These are phyloP conservation scores for Bombyx mandarina DNA, from an alignment of 1,140 invertebrate species.

Conservation along the genomic window DNA sequence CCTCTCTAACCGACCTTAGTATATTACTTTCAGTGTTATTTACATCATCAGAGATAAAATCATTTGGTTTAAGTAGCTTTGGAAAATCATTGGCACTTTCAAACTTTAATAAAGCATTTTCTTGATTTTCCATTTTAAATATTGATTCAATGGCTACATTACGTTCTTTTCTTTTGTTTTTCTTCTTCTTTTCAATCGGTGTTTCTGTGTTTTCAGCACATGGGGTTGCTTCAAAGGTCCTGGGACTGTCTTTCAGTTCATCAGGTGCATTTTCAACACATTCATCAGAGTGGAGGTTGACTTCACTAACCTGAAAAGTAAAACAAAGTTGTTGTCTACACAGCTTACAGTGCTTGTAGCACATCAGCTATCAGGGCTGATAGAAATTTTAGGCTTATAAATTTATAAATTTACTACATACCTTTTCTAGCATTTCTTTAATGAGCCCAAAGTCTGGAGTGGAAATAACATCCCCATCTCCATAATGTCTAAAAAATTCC, in stretches of 20 bases:
- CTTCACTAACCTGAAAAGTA: too few relatives aligned
- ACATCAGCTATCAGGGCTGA: too few relatives aligned
- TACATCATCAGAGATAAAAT: background rate
- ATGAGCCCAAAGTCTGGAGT: constrained; percentile 35
- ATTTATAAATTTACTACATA: constrained; percentile 9
- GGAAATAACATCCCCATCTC: constrained; percentile 10
- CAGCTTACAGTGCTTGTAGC: too few relatives aligned
- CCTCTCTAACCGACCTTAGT: background rate
- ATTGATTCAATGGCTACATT: constrained; percentile 28
- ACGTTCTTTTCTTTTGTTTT: constrained; percentile 15
- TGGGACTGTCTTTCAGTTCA: too few relatives aligned
- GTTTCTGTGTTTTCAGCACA: background rate
- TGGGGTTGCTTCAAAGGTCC: too few relatives aligned
- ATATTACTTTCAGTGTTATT: background rate
- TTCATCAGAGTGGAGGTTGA: too few relatives aligned
- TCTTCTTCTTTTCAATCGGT: too few relatives aligned
- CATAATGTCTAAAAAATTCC: constrained; percentile 21
- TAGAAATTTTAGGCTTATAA: too few relatives aligned
- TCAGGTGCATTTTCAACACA: too few relatives aligned
- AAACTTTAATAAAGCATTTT: background rate
- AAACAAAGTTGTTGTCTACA: too few relatives aligned
- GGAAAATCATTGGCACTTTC: too few relatives aligned
- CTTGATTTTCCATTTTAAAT: constrained; percentile 8
- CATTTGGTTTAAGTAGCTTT: too few relatives aligned
- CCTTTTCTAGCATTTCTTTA: constrained; percentile 29